Base-by-base conservation (phyloP, 1,140 invertebrate genomes). In the Lepidurus packardi region DNA sequence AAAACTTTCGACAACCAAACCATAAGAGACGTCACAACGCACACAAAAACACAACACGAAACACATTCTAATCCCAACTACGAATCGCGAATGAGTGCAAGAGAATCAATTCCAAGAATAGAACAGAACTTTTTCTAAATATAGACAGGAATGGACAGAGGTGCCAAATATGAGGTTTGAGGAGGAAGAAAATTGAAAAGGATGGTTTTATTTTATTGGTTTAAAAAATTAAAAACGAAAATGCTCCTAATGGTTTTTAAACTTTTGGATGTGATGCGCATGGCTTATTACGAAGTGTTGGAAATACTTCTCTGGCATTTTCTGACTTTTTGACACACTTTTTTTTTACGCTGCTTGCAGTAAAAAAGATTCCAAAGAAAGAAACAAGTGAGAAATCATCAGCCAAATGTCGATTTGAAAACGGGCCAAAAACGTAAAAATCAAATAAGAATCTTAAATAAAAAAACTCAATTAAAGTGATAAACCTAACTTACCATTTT, bases 401-500 rank as follows among this genome's bases (percentile, higher is more conserved):
- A 74, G 47, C 47, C 73, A 78, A 24, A 34, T 74, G 34, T 43
- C 16, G 9, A 25, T 43, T 10, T 77, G 11, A 78, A 11, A 77
- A 21, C 53, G 75, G n/a, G 43, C 9, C 25, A 76, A 77, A 76
- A 79, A 34, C 34, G 34, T 34, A 43, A 76, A 75, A 45, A 75
- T 21, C 47, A 77, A 21, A 41, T 44, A 77, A n/a, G 24, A 79
- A 65, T 77, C 44, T 44, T 43, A 24, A 25, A 76, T 75, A 74
- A 8, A 43, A 74, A 78, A 74, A 77, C 43, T 43, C n/a, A 78
- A 11, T 41, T 45, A 41, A 65, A 65, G 47, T 7, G 45, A 73
- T 43, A 43, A 76, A 65, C n/a, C 13, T 47, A 43, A 73, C 16
- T 43, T 76, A 47, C 73, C 78, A 79, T 82, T 82, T 83, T 65